Base-by-base conservation (phyloP, 2,888 invertebrate species). In the Cinara cedri region DNA sequence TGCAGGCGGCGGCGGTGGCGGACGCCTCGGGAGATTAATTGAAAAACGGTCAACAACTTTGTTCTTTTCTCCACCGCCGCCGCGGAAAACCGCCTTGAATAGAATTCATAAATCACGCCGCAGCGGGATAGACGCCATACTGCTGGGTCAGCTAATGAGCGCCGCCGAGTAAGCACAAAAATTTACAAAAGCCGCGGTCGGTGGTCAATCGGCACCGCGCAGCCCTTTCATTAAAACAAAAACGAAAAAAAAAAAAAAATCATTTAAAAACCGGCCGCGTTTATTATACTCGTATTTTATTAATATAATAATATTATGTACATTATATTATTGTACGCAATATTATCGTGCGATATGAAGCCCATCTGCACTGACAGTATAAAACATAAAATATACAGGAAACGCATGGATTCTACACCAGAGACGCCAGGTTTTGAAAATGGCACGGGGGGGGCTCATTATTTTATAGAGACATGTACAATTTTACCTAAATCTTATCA, bases 61-160 rank as follows among this genome's bases (percentile, higher is more conserved):
- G 66, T 66, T 68, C 57, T 68, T 70, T 78, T 78, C 46, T 44
- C 55, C 46, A 16, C 13, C 66, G 24, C 76, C 46, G 14, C 46
- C 46, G 55, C 34, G 68, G n/a, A 60, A 68, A 60, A 78, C 60
- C 68, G 57, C 68, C 44, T 78, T 78, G 76, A 78, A 78, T 78
- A 78, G 76, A 78, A 68, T 60, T 68, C 68, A 78, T 78, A 78
- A 78, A 78, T 78, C 78, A 78, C 51, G 34, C 57, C 49, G 11
- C 44, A 16, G 46, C 24, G 19, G 14, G 46, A 60, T 60, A 60
- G 46, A 46, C 42, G 60, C 78, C n/a, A 70, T 70, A 51, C 60
- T 68, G 78, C 78, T 60, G 78, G 78, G 78, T 78, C 78, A 62
- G 78, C 78, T 78, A 78, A 78, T 78, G 78, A 78, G 60, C 62